Percentiles rank a stretch among this genome's conserved stretches.
Evolutionary conservation across 2,888 invertebrate genomes (phyloP).

Genomic region (Rhaphigaster nebulosa): DNA sequence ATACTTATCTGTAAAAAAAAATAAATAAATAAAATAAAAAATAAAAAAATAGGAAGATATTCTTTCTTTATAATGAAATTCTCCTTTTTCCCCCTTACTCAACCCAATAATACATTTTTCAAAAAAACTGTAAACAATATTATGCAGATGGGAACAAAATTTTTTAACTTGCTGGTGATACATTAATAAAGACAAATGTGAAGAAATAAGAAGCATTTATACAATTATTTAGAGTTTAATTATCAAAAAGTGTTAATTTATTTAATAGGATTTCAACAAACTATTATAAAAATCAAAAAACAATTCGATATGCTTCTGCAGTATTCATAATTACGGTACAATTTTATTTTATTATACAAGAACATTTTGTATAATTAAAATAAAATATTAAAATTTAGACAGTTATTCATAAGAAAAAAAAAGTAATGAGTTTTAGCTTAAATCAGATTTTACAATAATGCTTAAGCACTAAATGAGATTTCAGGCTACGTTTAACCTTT

Average conservation of each 20-base stretch:
- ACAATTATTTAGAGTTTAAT: too few species aligned
- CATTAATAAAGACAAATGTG: not conserved
- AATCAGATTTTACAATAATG: slow-evolving; percentile 51
- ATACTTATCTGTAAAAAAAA: too few species aligned
- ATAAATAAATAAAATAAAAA: too few species aligned
- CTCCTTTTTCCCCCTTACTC: too few species aligned
- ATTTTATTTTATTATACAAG: not conserved
- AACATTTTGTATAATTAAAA: not conserved
- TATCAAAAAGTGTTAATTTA: not conserved
- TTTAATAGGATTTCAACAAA: not conserved
- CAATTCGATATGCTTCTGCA: not conserved
- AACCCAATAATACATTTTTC: too few species aligned
- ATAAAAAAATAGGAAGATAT: too few species aligned
- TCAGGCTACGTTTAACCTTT: slow-evolving; percentile 57
- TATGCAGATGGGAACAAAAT: too few species aligned
- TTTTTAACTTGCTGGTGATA: too few species aligned
- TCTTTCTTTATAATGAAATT: too few species aligned
- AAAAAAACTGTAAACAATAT: too few species aligned
- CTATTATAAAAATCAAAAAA: not conserved
- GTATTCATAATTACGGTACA: not conserved
- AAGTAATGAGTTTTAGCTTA: not conserved
- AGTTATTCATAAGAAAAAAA: not conserved
- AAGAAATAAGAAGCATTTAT: not conserved
- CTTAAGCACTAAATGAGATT: slow-evolving; percentile 62
- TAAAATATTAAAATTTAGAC: not conserved